Evolutionary conservation across 2,113 vertebrate species (phyloP), one percentile per base, ranked within the genome.

Genomic region (Melierax canorus): DNA sequence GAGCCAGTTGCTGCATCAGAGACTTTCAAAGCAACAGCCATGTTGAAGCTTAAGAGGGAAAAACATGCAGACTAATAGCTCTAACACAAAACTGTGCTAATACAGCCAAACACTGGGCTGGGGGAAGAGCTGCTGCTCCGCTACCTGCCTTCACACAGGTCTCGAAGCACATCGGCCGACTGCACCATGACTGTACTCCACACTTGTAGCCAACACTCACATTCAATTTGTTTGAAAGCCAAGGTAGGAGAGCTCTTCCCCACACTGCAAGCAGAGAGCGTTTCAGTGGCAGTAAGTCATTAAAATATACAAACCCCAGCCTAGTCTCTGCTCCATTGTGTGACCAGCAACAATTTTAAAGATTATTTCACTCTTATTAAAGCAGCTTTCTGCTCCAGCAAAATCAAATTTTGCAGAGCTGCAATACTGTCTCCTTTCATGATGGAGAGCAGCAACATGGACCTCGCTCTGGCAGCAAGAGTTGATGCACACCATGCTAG

Each of bases 141-240:
- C 38, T 27, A 22, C 39, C 38, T 50, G 79, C 63, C 72, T 77
- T 84, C 18, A 22, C 5, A 81, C 18, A 6, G 29, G 23, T 62
- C 46, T 80, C 0, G 0, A 88, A 79, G 34, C 55, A 73, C 3
- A 6, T 27, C 4, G 12, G 21, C 38, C 62, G 0, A 1, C 0
- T 0, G 12, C 55, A 43, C 27, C 0, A 0, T 34, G 62, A 39
- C 43, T 1, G 1, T 27, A 34, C 36, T 56, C 38, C 48, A 46
- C 0, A 0, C n/a, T 30, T 20, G 29, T 2, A 59, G 56, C 6
- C 30, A 29, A 32, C 17, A 71, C 27, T 71, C 56, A 32, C 0
- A 1, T 59, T 74, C 46, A 58, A 12, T 7, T 63, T 2, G 4
- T n/a, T 51, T n/a, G 43, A 93, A 50, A 84, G 53, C 15, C 55